A percentile compares a stretch with the other conserved stretches of the same genome.
These are phyloP conservation scores for Neoaliturus tenellus DNA, from an alignment of 2,888 invertebrate genomes.

Conservation along the genomic window DNA sequence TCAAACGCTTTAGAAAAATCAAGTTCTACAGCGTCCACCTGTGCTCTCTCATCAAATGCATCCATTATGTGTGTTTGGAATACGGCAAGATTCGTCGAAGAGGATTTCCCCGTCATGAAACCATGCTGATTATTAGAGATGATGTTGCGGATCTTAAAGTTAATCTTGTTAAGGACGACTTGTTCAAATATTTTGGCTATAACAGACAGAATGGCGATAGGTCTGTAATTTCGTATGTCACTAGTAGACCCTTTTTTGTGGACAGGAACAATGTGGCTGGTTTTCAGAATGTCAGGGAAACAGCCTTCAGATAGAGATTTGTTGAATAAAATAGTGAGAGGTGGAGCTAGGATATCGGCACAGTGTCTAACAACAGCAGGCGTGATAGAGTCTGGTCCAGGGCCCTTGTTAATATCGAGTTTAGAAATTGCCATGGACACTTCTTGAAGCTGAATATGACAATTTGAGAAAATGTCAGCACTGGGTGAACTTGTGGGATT, in stretches of 20 bases:
- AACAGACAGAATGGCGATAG: background rate
- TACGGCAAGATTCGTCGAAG: background rate
- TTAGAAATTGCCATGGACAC: background rate
- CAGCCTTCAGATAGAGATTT: background rate
- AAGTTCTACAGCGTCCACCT: background rate
- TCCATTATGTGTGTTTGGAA: background rate
- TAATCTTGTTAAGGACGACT: background rate
- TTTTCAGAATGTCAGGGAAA: constrained; percentile 1
- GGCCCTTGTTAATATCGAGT: constrained; percentile 7
- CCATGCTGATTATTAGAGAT: no score
- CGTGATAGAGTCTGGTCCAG: constrained; percentile 10
- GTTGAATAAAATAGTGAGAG: background rate
- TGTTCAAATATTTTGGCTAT: background rate
- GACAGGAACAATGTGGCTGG: background rate
- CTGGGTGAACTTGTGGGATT: background rate
- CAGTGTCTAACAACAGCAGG: constrained; percentile 1
- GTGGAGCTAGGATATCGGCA: background rate
- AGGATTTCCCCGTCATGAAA: background rate
- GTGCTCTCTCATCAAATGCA: background rate
- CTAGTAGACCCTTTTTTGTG: background rate
- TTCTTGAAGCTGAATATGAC: background rate
- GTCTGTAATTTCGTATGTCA: background rate
- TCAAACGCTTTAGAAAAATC: no score
- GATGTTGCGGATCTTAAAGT: background rate
- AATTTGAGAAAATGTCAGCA: background rate